Percentiles rank a stretch among this genome's conserved stretches.
Evolutionary conservation across 2,888 invertebrate genomes (phyloP).

Genomic region (Tupiocoris notatus): DNA sequence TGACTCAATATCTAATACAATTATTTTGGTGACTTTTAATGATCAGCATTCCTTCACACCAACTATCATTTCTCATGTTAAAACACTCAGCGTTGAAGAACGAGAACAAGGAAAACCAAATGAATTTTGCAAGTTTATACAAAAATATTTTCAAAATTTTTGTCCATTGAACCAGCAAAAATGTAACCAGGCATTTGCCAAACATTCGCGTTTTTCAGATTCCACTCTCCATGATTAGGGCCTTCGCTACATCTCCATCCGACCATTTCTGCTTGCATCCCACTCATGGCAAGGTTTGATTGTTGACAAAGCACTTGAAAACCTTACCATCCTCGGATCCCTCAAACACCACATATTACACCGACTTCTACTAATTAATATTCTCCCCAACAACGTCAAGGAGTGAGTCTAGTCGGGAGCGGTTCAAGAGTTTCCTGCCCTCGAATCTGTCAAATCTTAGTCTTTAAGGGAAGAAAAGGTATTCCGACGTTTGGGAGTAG

Average conservation of each 20-base stretch:
- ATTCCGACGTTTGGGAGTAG: too few species aligned
- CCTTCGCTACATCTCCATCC: background rate
- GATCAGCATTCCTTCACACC: too few species aligned
- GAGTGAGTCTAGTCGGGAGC: background rate
- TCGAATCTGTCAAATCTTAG: background rate
- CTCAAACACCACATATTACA: slow-evolving; percentile 46
- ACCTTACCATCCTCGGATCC: slow-evolving; percentile 16
- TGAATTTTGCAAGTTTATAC: too few species aligned
- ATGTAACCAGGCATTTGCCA: too few species aligned
- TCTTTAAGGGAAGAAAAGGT: too few species aligned
- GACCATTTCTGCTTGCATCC: background rate
- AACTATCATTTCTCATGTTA: too few species aligned
- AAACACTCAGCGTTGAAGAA: too few species aligned
- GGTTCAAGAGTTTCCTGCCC: background rate
- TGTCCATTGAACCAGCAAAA: too few species aligned
- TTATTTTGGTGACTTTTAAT: too few species aligned
- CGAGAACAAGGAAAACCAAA: too few species aligned
- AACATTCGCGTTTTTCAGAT: background rate
- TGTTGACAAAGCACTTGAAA: slow-evolving; percentile 36
- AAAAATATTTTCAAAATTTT: too few species aligned
- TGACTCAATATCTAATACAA: too few species aligned
- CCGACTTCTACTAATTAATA: slow-evolving; percentile 43
- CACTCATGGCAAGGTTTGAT: slow-evolving; percentile 23
- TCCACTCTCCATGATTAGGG: slow-evolving; percentile 23
- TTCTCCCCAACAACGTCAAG: slow-evolving; percentile 18